Evolutionary conservation across 2,888 invertebrate genomes (phyloP), one percentile per base, ranked within the genome.

Genomic region (Neelides folsomi): DNA sequence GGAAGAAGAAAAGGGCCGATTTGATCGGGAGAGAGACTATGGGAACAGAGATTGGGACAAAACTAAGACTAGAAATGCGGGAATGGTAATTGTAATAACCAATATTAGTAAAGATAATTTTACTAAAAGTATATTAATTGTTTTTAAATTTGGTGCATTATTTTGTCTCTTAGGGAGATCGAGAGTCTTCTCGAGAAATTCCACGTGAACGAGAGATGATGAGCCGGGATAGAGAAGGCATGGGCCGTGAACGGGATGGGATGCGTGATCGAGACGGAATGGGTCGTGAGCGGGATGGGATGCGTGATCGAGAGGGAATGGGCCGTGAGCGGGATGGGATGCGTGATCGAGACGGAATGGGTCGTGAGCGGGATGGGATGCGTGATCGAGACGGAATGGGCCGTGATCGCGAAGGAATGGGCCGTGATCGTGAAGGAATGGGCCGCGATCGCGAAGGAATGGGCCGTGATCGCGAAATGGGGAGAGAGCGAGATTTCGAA

Each of bases 181-280:
- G 54, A 10, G 53, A 48, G 16, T 46, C 46, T 8, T 46, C 44
- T 12, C 45, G 54, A 12, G 34, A 51, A 27, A 36, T 37, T 35
- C 52, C 55, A 15, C 50, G 40, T 2, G 55, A 43, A 34, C 42
- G 59, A 35, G 58, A 54, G 8, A 53, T 47, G 6, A 49, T 49
- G 42, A 43, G 10, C 13, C 38, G 39, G 47, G 41, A 51, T 49
- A 7, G 43, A 18, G n/a, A 42, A 49, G 47, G 53, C 12, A 54
- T 57, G 16, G 59, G 56, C 36, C 27, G 38, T 36, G 18, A 37
- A 16, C 13, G n/a, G 27, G 13, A 12, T 12, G 12, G 13, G 9
- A 45, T 20, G n/a, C 27, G 13, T 20, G n/a, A 37, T 27, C 10
- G 47, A 8, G 15, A 27, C 15, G 18, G 27, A 12, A 27, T 15